Conservation (phyloP, 2,113 vertebrate species). For the Rallus limicola region DNA sequence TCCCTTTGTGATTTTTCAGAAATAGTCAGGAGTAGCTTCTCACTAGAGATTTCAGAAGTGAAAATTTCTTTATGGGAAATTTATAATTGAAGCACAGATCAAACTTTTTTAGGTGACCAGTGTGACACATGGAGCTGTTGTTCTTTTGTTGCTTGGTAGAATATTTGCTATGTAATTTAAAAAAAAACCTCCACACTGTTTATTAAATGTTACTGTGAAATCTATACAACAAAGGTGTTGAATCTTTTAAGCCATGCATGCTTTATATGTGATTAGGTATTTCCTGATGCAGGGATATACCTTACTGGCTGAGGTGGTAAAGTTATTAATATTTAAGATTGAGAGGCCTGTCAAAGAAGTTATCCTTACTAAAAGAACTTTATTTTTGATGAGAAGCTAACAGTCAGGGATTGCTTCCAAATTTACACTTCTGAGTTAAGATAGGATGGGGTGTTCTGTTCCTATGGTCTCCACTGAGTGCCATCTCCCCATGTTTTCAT, state of each 20-base stretch:
- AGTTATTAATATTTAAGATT: background rate
- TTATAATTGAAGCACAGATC: background rate
- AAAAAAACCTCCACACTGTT: too few species aligned
- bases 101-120: background rate
- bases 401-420: too few species aligned
- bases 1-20: background rate
- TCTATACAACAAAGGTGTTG: background rate
- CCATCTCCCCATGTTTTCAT: background rate
- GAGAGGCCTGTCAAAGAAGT: background rate
- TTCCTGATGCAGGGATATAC: background rate
- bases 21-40: background rate
- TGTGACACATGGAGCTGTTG: background rate
- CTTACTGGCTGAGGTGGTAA: background rate
- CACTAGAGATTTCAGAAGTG: rapidly evolving
- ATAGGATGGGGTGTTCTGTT: background rate
- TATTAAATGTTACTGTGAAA: background rate
- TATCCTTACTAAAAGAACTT: background rate
- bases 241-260: background rate
- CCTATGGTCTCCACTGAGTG: background rate
- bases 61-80: background rate
- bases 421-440: background rate
- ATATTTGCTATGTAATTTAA: background rate
- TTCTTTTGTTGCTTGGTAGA: background rate
- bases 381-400: background rate
- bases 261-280: background rate